A percentile compares a stretch with the other conserved stretches of the same genome.
These are phyloP conservation scores for Odocoileus hemionus DNA, from an alignment of 2,113 vertebrate species.

Conservation along the genomic window DNA sequence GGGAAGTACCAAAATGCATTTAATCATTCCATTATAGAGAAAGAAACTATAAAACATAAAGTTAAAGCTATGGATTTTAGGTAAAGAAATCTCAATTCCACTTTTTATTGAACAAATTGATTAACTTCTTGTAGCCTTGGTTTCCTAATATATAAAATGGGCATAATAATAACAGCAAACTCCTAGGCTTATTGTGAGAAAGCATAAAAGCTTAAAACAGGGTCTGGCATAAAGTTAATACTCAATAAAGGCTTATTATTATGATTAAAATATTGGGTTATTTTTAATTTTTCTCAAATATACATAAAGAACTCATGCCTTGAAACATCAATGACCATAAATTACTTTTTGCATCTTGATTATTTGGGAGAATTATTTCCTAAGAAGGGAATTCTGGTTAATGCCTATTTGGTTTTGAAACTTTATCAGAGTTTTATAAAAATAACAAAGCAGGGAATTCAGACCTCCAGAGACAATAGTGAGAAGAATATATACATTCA, in stretches of 20 bases:
- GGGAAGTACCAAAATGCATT: not conserved
- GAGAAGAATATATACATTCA: not conserved
- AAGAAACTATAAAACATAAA: not conserved
- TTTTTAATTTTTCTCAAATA: conserved; percentile 28
- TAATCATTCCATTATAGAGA: not conserved
- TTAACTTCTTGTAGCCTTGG: not conserved
- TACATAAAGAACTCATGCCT: not conserved
- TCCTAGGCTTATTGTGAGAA: not conserved
- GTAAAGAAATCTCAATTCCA: not conserved
- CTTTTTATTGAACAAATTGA: not conserved
- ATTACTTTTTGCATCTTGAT: not conserved
- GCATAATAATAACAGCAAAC: not conserved
- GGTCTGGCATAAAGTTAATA: not conserved
- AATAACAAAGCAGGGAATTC: not conserved
- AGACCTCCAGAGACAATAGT: not conserved
- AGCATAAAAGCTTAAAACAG: not conserved
- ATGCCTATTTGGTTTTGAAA: not conserved
- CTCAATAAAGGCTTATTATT: not conserved
- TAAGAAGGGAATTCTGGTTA: not conserved
- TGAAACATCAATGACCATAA: not conserved
- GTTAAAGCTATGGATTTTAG: not conserved
- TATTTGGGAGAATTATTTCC: not conserved
- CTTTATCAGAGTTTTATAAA: conserved; percentile 23
- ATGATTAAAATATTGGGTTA: not conserved
- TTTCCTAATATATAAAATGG: not conserved